A percentile compares a stretch with the other conserved stretches of the same genome.
phyloP scores from a whole-genome alignment of 2,888 invertebrate species.

The Beris chalybata region DNA sequence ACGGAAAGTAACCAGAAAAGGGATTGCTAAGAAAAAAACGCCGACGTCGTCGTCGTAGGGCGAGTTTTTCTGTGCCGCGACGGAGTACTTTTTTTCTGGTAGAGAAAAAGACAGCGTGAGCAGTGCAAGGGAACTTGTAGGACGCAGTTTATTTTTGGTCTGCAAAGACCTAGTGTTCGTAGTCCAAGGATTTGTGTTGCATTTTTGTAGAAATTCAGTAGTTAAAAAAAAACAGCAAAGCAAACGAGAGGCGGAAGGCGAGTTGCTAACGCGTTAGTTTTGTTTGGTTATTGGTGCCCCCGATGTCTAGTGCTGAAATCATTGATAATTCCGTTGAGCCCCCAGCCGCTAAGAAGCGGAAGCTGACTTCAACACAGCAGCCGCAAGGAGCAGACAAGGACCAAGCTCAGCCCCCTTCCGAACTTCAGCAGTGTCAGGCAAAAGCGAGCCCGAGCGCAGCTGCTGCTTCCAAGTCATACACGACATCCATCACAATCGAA shows the following conservation, averaged over 20 bases:
- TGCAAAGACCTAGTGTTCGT: not conserved
- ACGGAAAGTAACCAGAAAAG: conserved; percentile 10
- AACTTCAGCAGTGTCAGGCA: not conserved
- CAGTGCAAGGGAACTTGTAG: not conserved
- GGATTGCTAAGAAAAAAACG: conserved; percentile 2
- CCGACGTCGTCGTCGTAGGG: conserved; percentile 12
- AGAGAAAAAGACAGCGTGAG: not conserved
- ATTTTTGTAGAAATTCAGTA: conserved; percentile 1
- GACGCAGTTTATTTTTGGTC: conserved; percentile 1
- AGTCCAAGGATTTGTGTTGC: conserved; percentile 4
- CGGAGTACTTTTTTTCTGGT: not conserved
- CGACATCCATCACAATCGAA: conserved; percentile 11
- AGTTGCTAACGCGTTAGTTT: conserved; percentile 38
- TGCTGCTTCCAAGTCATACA: conserved; percentile 16
- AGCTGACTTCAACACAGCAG: conserved; percentile 66
- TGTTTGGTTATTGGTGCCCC: conserved; percentile 64
- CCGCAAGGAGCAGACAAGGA: conserved; percentile 46
- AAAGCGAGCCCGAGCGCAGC: conserved; percentile 5
- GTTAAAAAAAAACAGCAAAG: conserved; percentile 21
- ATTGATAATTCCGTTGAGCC: conserved; percentile 89
- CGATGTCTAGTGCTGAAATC: conserved; percentile 93
- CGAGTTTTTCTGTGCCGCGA: conserved; percentile 6
- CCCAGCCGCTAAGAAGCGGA: conserved; percentile 89
- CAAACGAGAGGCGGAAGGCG: conserved; percentile 14
- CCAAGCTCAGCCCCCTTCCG: conserved; percentile 52